Evolutionary conservation across 1,140 invertebrate genomes (phyloP).

Genomic region (Zaprionus tsacasi): DNA sequence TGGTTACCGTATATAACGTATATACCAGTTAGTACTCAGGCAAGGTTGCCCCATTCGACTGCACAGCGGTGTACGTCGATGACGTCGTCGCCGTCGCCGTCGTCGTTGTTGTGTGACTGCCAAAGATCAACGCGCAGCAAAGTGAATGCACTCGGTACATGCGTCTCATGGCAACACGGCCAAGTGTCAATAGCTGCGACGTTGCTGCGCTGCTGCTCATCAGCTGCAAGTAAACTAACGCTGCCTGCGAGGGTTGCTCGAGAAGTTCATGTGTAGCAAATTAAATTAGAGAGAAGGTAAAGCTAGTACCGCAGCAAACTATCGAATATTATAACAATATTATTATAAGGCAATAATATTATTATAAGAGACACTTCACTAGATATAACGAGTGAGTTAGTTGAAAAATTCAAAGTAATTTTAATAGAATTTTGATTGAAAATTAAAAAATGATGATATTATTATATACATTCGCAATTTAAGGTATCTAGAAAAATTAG

Average conservation of each 20-base stretch:
- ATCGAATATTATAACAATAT: too few relatives aligned
- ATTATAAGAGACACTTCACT: too few relatives aligned
- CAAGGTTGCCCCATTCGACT: constrained; percentile 38
- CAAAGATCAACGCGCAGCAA: constrained; percentile 42
- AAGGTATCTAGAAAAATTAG: too few relatives aligned
- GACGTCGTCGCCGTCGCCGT: constrained; percentile 7
- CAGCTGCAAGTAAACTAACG: constrained; percentile 30
- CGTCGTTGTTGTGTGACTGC: constrained; percentile 15
- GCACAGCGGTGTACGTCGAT: constrained; percentile 26
- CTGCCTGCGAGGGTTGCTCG: constrained; percentile 13
- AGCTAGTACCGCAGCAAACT: too few relatives aligned
- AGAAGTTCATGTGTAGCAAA: background rate
- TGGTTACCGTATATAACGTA: background rate
- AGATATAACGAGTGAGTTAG: too few relatives aligned
- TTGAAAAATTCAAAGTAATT: too few relatives aligned
- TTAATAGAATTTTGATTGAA: too few relatives aligned
- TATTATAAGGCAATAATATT: too few relatives aligned
- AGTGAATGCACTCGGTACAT: constrained; percentile 47
- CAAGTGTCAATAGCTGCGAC: constrained; percentile 45
- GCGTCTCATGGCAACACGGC: constrained; percentile 48
- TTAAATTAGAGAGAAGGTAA: too few relatives aligned
- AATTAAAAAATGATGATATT: too few relatives aligned
- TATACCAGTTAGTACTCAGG: too few relatives aligned
- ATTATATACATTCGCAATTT: too few relatives aligned
- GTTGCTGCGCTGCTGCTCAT: constrained; percentile 14